These are phyloP conservation scores for Campylomormyrus tamandua DNA, from an alignment of 2,113 vertebrate species.

Conservation along the genomic window DNA sequence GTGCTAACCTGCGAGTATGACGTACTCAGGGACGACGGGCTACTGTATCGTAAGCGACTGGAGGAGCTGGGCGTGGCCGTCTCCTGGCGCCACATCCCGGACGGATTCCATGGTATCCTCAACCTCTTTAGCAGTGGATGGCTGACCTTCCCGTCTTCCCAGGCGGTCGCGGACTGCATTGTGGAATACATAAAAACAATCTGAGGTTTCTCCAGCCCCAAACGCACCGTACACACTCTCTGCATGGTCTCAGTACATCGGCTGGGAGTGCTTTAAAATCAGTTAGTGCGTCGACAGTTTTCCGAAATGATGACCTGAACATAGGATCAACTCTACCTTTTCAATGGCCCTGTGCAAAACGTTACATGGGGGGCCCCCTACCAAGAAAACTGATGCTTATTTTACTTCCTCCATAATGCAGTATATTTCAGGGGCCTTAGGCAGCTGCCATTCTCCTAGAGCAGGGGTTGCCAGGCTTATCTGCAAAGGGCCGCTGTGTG, in stretches of 20 bases:
- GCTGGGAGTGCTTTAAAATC: not conserved
- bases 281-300: not conserved
- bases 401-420: not conserved
- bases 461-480: too few relatives aligned
- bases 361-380: not conserved
- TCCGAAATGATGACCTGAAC: not conserved
- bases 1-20: slow-evolving; percentile 78
- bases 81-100: slow-evolving; percentile 63
- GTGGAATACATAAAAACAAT: slow-evolving; percentile 61
- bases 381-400: not conserved
- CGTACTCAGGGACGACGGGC: slow-evolving; percentile 64
- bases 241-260: not conserved
- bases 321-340: not conserved
- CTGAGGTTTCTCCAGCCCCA: slow-evolving; percentile 15
- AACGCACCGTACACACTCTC: not conserved
- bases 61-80: slow-evolving; percentile 63
- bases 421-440: not conserved
- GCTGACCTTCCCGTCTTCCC: slow-evolving; percentile 59
- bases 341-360: not conserved
- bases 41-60: slow-evolving; percentile 72
- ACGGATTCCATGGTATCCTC: slow-evolving; percentile 70
- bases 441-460: not conserved
- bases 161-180: slow-evolving; percentile 48
- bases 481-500: too few relatives aligned
- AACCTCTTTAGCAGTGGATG: slow-evolving; percentile 49